phyloP scores from a whole-genome alignment of 2,888 invertebrate genomes.

The Branchellion lobata region DNA sequence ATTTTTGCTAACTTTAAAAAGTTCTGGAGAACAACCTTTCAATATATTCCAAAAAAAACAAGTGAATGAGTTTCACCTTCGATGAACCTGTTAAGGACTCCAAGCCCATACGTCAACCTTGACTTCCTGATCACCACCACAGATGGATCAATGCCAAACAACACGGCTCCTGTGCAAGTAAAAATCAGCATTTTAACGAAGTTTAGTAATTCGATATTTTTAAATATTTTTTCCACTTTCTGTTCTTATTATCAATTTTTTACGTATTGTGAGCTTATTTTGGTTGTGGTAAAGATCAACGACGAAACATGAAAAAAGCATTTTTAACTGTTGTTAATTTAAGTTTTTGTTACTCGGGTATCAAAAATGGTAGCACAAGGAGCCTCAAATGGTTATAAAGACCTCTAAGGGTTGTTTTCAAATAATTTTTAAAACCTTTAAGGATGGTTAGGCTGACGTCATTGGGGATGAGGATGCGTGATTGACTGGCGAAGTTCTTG shows the following conservation, averaged over 20 bases:
- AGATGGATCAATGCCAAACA: slow-evolving; percentile 66
- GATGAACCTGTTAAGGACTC: slow-evolving; percentile 66
- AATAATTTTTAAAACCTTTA: slow-evolving; percentile 58
- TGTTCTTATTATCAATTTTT: background rate
- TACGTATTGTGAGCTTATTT: background rate
- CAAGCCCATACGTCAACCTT: slow-evolving; percentile 66
- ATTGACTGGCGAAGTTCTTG: slow-evolving; percentile 2
- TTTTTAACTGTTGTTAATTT: too few species aligned
- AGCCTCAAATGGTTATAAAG: too few species aligned
- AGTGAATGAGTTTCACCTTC: slow-evolving; percentile 18
- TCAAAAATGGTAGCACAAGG: too few species aligned
- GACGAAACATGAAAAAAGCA: too few species aligned
- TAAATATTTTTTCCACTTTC: too few species aligned
- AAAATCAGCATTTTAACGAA: background rate
- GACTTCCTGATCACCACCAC: slow-evolving; percentile 65
- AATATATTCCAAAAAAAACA: background rate
- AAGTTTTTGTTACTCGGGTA: too few species aligned
- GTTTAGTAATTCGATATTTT: background rate
- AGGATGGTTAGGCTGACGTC: slow-evolving; percentile 66
- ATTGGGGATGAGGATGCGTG: slow-evolving; percentile 60
- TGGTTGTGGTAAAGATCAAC: too few species aligned
- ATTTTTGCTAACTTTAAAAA: background rate
- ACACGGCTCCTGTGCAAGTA: slow-evolving; percentile 65
- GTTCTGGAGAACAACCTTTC: background rate
- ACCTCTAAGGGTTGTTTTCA: too few species aligned